A percentile compares a stretch with the other conserved stretches of the same genome.
phyloP scores from a whole-genome alignment of 2,888 invertebrate genomes.

The Amphipyra berbera region DNA sequence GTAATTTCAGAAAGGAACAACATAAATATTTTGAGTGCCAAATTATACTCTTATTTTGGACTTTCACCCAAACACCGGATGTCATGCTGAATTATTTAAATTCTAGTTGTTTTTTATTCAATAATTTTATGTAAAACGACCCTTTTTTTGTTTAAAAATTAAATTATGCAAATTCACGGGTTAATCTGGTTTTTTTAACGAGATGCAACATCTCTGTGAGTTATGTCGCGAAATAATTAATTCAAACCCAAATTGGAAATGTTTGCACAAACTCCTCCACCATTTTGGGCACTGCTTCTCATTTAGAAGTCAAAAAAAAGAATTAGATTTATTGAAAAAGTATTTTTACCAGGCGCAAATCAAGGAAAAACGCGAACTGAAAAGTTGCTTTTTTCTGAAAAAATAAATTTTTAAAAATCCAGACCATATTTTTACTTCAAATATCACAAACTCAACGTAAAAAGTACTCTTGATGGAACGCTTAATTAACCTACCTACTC shows the following conservation, averaged over 20 bases:
- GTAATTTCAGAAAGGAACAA: neutral
- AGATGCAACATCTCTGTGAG: slow-evolving; percentile 11
- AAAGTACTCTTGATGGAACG: slow-evolving; percentile 22
- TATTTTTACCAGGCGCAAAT: neutral
- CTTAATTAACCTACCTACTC: slow-evolving; percentile 36
- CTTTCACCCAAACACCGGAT: slow-evolving; percentile 7
- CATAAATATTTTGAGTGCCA: neutral
- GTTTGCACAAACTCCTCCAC: slow-evolving; percentile 6
- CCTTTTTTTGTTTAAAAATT: slow-evolving; percentile 22
- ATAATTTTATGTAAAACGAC: slow-evolving; percentile 12
- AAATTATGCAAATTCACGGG: slow-evolving; percentile 20
- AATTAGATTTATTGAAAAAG: neutral
- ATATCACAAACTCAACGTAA: slow-evolving; percentile 14
- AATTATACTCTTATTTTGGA: slow-evolving; percentile 6
- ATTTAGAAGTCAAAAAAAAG: neutral
- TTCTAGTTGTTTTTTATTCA: slow-evolving; percentile 9
- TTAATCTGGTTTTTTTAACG: slow-evolving; percentile 19
- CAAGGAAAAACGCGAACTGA: neutral
- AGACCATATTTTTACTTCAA: slow-evolving; percentile 12
- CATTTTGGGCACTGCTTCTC: neutral
- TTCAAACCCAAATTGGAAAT: slow-evolving; percentile 1
- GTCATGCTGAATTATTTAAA: slow-evolving; percentile 26
- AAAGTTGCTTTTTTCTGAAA: neutral
- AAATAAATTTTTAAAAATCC: neutral
- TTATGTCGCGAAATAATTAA: slow-evolving; percentile 23